phyloP scores from a whole-genome alignment of 2,797 vertebrate species.

The Pogonophryne albipinna region DNA sequence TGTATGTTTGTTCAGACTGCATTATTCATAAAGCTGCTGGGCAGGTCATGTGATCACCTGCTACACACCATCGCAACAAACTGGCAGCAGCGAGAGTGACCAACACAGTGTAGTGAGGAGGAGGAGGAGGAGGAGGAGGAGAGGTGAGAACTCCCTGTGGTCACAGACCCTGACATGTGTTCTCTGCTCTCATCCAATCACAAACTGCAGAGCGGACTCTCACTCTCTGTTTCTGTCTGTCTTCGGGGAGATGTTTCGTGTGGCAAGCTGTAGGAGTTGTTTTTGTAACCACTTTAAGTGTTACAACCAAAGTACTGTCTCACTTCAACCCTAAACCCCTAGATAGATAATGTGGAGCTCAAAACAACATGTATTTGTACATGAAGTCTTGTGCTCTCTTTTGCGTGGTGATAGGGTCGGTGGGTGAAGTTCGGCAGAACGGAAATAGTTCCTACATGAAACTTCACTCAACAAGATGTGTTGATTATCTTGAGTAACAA shows the following conservation, averaged over 20 bases:
- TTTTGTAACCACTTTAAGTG: background rate
- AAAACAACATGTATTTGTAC: no score
- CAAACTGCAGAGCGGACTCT: background rate
- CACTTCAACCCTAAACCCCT: background rate
- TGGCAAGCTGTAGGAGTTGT: background rate
- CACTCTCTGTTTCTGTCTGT: background rate
- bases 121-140: slow-evolving; percentile 23
- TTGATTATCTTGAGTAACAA: no score
- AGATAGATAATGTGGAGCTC: background rate
- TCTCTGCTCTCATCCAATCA: slow-evolving; percentile 11
- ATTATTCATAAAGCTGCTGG: slow-evolving; percentile 88
- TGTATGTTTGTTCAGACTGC: slow-evolving; percentile 90
- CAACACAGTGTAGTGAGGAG: slow-evolving; percentile 36
- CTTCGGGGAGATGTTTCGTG: background rate
- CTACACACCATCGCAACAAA: slow-evolving; percentile 43
- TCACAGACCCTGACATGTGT: slow-evolving; percentile 7
- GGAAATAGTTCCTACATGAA: no score
- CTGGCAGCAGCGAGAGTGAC: slow-evolving; percentile 71
- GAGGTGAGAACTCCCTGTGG: slow-evolving; percentile 28
- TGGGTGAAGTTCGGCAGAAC: no score
- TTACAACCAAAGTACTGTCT: background rate
- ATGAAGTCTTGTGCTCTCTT: no score
- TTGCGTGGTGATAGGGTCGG: no score
- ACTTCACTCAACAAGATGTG: no score
- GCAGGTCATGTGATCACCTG: slow-evolving; percentile 72